Evolutionary conservation across 2,888 invertebrate species (phyloP).

Genomic region (Himalopsyche anomala): DNA sequence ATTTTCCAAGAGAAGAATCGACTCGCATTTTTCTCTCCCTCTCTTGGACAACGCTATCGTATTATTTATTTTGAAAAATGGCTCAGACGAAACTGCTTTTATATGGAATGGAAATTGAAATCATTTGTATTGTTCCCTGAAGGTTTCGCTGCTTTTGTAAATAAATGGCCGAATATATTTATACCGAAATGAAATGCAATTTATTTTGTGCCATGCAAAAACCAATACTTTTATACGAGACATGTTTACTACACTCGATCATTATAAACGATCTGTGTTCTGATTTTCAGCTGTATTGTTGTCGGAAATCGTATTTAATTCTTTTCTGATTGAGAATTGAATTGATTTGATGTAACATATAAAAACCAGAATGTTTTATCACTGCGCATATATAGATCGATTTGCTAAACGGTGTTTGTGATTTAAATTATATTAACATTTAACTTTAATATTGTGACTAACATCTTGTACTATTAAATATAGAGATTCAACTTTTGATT

Average conservation of each 20-base stretch:
- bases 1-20: slow-evolving; percentile 44
- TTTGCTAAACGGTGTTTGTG: too few relatives aligned
- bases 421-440: too few relatives aligned
- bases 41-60: slow-evolving; percentile 38
- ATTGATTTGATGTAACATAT: too few relatives aligned
- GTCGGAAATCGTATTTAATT: too few relatives aligned
- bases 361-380: too few relatives aligned
- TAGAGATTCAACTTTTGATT: too few relatives aligned
- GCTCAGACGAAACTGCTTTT: slow-evolving; percentile 42
- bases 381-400: too few relatives aligned
- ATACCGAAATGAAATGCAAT: slow-evolving; percentile 4
- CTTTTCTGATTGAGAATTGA: too few relatives aligned
- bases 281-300: too few relatives aligned
- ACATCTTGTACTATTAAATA: too few relatives aligned
- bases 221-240: slow-evolving; percentile 1
- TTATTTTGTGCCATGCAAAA: not conserved
- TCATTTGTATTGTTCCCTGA: slow-evolving; percentile 41
- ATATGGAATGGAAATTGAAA: slow-evolving; percentile 40
- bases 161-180: slow-evolving; percentile 42
- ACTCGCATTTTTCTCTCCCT: slow-evolving; percentile 11
- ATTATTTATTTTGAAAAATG: slow-evolving; percentile 43
- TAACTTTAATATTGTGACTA: too few relatives aligned
- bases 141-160: slow-evolving; percentile 27
- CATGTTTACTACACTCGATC: not conserved
- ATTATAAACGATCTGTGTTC: not conserved